Evolutionary conservation across 2,113 vertebrate species (phyloP).

Genomic region (Larimichthys polyactis): DNA sequence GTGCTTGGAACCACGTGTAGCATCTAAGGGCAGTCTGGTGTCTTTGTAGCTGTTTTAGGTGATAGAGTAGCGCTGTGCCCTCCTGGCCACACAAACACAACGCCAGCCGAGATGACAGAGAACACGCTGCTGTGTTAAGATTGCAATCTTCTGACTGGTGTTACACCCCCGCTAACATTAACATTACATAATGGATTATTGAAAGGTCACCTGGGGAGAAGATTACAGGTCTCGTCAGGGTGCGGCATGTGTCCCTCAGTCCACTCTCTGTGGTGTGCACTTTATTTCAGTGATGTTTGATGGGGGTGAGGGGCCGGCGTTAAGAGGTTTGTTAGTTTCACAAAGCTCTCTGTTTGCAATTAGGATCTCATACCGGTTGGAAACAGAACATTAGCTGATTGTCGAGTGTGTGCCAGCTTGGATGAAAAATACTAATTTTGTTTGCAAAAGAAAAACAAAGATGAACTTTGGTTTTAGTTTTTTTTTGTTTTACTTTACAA

Average conservation of each 20-base stretch:
- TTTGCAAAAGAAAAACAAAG: background rate
- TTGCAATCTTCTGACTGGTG: background rate
- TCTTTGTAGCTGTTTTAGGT: constrained; percentile 39
- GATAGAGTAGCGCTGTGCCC: too few relatives aligned
- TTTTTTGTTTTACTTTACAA: constrained; percentile 49
- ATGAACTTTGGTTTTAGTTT: background rate
- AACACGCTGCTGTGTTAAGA: constrained; percentile 5
- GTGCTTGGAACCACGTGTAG: background rate
- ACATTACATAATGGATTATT: background rate
- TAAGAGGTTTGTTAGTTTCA: constrained; percentile 5
- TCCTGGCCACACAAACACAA: background rate
- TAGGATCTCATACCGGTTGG: background rate
- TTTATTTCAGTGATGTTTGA: background rate
- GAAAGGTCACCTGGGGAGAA: background rate
- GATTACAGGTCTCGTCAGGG: background rate
- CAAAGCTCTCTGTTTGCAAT: background rate
- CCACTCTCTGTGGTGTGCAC: background rate
- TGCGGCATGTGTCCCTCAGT: background rate
- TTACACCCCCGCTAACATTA: background rate
- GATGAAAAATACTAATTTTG: constrained; percentile 4
- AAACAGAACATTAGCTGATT: background rate
- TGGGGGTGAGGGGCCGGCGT: background rate
- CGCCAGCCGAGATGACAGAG: constrained; percentile 19
- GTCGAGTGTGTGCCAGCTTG: background rate
- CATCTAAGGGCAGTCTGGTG: background rate